Evolutionary conservation across 2,888 invertebrate species (phyloP).

Genomic region (Steinernema carpocapsae): DNA sequence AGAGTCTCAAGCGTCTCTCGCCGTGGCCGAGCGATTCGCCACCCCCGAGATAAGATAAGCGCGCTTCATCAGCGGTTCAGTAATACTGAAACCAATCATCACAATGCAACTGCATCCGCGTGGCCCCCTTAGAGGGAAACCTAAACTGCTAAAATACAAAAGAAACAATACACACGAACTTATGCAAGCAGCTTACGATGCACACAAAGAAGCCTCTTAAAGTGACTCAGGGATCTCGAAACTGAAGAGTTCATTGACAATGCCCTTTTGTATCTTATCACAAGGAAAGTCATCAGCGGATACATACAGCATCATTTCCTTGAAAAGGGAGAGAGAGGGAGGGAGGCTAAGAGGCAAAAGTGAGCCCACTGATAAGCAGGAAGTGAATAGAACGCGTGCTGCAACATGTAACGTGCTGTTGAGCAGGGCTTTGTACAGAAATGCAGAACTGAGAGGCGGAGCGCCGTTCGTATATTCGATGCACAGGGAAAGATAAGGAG

Average conservation of each 20-base stretch:
- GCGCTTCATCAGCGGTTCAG: not conserved
- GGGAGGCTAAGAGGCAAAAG: not conserved
- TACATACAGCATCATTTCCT: slow-evolving; percentile 7
- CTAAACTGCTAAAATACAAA: not conserved
- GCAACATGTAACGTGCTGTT: slow-evolving; percentile 5
- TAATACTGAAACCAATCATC: not conserved
- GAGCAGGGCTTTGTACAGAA: slow-evolving; percentile 1
- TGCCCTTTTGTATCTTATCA: not conserved
- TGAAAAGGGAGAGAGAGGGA: not conserved
- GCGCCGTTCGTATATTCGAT: not conserved
- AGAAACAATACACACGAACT: not conserved
- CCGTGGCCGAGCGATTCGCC: slow-evolving; percentile 30
- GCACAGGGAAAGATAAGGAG: slow-evolving; percentile 16
- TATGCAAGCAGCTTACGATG: not conserved
- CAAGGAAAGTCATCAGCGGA: not conserved
- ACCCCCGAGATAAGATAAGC: slow-evolving; percentile 26
- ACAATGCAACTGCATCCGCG: slow-evolving; percentile 17
- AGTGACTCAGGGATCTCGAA: not conserved
- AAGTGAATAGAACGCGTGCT: slow-evolving; percentile 1
- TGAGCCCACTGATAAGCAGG: slow-evolving; percentile 8
- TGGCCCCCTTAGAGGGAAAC: not conserved
- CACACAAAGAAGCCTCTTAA: not conserved
- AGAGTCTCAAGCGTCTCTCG: not conserved
- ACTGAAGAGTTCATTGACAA: not conserved
- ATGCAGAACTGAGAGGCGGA: not conserved